These are phyloP conservation scores for Melanotaenia maccullochi DNA, from an alignment of 2,797 vertebrate genomes.

Conservation along the genomic window DNA sequence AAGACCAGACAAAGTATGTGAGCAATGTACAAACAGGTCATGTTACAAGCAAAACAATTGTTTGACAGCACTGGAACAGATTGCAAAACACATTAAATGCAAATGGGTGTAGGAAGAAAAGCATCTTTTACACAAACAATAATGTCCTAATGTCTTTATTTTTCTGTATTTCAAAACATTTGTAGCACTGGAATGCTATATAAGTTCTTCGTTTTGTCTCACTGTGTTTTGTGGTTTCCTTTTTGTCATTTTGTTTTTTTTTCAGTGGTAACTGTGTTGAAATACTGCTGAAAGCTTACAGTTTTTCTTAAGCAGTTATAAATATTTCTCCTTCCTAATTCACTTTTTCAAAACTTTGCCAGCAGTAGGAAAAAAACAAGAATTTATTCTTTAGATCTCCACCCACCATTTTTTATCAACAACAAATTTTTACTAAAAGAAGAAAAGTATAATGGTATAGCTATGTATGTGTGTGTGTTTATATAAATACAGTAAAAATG, in stretches of 20 bases:
- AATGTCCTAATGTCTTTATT: conserved; percentile 62
- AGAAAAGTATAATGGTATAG: no score
- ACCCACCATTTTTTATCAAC: background rate
- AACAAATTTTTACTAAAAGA: no score
- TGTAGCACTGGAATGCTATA: conserved; percentile 59
- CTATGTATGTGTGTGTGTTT: no score
- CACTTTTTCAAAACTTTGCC: conserved; percentile 53
- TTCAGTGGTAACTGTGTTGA: conserved; percentile 66
- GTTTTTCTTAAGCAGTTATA: conserved; percentile 60
- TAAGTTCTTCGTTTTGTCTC: conserved; percentile 56
- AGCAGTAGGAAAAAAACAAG: conserved; percentile 38
- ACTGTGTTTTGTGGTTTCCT: conserved; percentile 70
- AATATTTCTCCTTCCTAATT: conserved; percentile 70
- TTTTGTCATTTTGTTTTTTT: conserved; percentile 71
- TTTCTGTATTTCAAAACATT: conserved; percentile 48
- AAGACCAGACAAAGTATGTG: conserved; percentile 81
- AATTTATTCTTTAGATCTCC: background rate
- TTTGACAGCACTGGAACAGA: conserved; percentile 67
- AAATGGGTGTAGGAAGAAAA: conserved; percentile 58
- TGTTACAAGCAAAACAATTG: conserved; percentile 82
- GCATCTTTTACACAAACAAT: conserved; percentile 54
- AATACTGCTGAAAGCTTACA: conserved; percentile 60
- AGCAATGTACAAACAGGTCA: conserved; percentile 82
- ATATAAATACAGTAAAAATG: no score
- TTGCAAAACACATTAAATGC: conserved; percentile 57